These are phyloP conservation scores for mouse (Mus musculus) DNA, from an alignment of 2,113 vertebrate species.

Conservation along the genomic window DNA sequence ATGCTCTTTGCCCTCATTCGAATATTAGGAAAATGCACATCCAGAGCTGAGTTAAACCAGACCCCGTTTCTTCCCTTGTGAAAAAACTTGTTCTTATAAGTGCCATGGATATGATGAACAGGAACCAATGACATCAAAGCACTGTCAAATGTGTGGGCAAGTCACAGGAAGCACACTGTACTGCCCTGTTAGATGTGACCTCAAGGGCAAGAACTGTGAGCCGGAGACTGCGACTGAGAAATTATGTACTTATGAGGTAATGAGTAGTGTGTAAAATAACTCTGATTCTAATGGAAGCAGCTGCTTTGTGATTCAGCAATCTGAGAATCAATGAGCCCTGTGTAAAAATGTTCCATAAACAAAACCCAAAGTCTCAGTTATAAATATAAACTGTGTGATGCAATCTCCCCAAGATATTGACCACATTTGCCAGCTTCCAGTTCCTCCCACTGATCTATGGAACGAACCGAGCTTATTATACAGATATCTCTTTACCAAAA, in stretches of 20 bases:
- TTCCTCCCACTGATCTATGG: neutral
- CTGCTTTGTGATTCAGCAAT: slow-evolving; percentile 75
- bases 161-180: slow-evolving; percentile 40
- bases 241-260: slow-evolving; percentile 66
- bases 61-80: neutral
- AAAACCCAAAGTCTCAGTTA: slow-evolving; percentile 65
- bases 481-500: slow-evolving; percentile 37
- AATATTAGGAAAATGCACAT: slow-evolving; percentile 13
- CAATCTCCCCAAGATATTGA: slow-evolving; percentile 55
- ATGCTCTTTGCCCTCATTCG: neutral
- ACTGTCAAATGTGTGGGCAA: neutral
- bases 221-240: slow-evolving; percentile 60
- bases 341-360: slow-evolving; percentile 73
- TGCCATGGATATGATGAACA: slow-evolving; percentile 37
- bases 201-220: slow-evolving; percentile 51
- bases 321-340: slow-evolving; percentile 75
- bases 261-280: slow-evolving; percentile 69
- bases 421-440: slow-evolving; percentile 29
- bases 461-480: neutral
- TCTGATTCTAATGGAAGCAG: slow-evolving; percentile 62
- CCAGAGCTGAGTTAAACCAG: neutral
- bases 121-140: slow-evolving; percentile 12
- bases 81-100: neutral
- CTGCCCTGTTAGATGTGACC: slow-evolving; percentile 45
- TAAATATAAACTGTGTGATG: slow-evolving; percentile 57